These are phyloP conservation scores for Scolopax rusticola DNA, from an alignment of 2,797 vertebrate species.

Conservation along the genomic window DNA sequence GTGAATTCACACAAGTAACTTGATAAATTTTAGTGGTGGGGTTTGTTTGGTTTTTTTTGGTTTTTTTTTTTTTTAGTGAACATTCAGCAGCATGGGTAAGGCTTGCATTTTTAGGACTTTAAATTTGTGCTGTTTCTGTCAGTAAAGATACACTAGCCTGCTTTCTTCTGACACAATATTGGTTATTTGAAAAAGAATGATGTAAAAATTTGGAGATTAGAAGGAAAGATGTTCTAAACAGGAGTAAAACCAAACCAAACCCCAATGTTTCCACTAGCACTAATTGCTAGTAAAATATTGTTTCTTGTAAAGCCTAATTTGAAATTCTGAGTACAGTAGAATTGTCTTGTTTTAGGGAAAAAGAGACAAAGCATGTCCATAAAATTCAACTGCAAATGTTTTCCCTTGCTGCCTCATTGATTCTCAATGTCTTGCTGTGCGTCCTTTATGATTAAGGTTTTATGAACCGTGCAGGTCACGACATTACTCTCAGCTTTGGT, in stretches of 20 bases:
- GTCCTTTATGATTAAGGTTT: conserved; percentile 37
- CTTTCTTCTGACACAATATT: neutral
- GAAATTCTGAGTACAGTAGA: neutral
- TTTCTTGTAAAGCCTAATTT: neutral
- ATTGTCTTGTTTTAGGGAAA: neutral
- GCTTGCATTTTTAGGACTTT: neutral
- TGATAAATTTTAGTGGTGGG: neutral
- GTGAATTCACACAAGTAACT: neutral
- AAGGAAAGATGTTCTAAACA: neutral
- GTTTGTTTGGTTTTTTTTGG: neutral
- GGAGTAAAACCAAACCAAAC: neutral
- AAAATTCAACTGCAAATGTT: conserved; percentile 21
- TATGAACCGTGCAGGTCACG: neutral
- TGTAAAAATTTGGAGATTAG: neutral
- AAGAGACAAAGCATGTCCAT: neutral
- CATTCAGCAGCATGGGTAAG: neutral
- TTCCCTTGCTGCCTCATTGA: neutral
- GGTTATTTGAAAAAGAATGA: neutral
- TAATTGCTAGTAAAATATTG: conserved; percentile 26
- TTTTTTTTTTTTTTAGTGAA: neutral
- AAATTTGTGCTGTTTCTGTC: conserved; percentile 47
- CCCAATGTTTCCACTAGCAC: neutral
- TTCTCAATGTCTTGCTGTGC: neutral
- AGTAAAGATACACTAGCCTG: conserved; percentile 7
- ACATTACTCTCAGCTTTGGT: neutral